Percentiles rank a stretch among this genome's conserved stretches.
phyloP scores from a whole-genome alignment of 2,113 vertebrate genomes.

The Columba janthina region DNA sequence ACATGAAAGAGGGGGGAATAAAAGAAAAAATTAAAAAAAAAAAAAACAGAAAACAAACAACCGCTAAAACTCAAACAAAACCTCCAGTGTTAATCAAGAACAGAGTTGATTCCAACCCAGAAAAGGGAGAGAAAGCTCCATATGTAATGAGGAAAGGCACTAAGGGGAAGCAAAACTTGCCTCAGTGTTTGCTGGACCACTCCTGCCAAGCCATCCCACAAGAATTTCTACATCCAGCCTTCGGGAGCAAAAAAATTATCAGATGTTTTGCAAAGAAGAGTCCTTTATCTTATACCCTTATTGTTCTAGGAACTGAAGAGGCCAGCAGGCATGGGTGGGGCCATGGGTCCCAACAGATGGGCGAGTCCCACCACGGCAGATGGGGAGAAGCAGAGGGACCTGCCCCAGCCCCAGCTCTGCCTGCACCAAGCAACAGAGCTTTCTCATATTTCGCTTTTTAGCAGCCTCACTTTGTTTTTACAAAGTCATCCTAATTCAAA shows the following conservation, averaged over 20 bases:
- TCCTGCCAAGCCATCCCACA: background rate
- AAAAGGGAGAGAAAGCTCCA: background rate
- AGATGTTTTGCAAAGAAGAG: background rate
- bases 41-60: background rate
- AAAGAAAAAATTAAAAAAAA: background rate
- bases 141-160: background rate
- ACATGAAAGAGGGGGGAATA: constrained; percentile 8
- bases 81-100: constrained; percentile 32
- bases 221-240: background rate
- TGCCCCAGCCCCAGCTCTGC: accelerated
- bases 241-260: background rate
- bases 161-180: background rate
- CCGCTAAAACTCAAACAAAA: constrained; percentile 22
- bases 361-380: background rate
- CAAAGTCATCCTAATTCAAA: background rate
- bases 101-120: background rate
- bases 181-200: background rate
- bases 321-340: background rate
- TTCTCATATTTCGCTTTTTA: background rate
- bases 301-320: background rate
- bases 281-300: background rate
- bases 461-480: background rate
- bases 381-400: background rate
- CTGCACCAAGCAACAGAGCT: background rate
- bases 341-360: background rate